phyloP scores from a whole-genome alignment of 2,888 invertebrate species.

The Hoplodrina ambigua region DNA sequence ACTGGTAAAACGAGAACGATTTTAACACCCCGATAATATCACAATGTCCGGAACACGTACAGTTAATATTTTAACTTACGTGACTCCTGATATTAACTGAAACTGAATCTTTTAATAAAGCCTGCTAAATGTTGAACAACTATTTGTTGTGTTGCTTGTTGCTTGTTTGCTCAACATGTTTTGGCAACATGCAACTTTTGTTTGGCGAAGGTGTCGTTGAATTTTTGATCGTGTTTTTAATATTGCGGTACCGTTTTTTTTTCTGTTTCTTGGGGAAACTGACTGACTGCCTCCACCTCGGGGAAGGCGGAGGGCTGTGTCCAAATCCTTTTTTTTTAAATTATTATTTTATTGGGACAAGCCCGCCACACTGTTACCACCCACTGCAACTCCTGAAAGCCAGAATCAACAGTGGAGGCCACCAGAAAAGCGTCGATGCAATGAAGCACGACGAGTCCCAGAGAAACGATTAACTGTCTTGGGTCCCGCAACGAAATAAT shows the following conservation, averaged over 20 bases:
- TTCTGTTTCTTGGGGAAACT: not conserved
- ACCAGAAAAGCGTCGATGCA: too few species aligned
- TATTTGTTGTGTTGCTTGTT: not conserved
- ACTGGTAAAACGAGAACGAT: slow-evolving; percentile 49
- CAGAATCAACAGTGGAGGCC: too few species aligned
- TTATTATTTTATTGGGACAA: too few species aligned
- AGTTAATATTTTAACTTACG: slow-evolving; percentile 63
- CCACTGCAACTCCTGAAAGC: too few species aligned
- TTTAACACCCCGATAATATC: slow-evolving; percentile 62
- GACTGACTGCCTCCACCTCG: not conserved
- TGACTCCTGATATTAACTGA: slow-evolving; percentile 42
- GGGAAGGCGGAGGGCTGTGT: too few species aligned
- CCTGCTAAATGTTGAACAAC: not conserved
- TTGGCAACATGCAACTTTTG: not conserved
- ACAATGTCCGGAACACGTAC: slow-evolving; percentile 63
- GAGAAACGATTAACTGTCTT: too few species aligned
- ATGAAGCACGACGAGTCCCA: too few species aligned
- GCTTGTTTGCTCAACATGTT: not conserved
- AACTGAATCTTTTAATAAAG: slow-evolving; percentile 29
- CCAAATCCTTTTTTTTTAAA: too few species aligned
- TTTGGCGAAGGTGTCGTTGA: not conserved
- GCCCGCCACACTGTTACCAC: too few species aligned
- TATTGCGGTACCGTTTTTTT: not conserved
- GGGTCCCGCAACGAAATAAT: too few species aligned
- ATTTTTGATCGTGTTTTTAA: not conserved